Evolutionary conservation across 2,888 invertebrate species (phyloP).

Genomic region (Chydorus sphaericus): DNA sequence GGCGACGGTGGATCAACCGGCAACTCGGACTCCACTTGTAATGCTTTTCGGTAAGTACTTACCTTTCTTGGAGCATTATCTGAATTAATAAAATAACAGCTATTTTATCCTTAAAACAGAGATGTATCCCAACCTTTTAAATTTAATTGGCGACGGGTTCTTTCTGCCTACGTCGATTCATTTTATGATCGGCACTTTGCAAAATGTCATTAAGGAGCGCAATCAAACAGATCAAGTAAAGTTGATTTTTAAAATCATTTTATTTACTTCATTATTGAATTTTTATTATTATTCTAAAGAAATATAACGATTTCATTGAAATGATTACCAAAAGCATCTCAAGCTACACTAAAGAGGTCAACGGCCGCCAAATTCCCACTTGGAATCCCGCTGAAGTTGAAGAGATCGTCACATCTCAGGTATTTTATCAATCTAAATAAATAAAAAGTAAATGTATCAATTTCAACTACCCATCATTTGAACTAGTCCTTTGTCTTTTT

Average conservation of each 20-base stretch:
- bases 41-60: constrained; percentile 1
- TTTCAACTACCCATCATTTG: background rate
- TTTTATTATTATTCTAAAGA: background rate
- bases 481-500: background rate
- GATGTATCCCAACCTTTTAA: no score
- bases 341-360: no score
- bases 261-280: background rate
- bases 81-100: no score
- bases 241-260: background rate
- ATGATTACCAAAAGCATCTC: background rate
- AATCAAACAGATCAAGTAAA: background rate
- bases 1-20: background rate
- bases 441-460: background rate
- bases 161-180: background rate
- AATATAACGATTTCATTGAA: constrained; percentile 14
- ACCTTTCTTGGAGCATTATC: no score
- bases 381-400: constrained; percentile 5
- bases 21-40: background rate
- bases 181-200: background rate
- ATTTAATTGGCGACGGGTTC: no score
- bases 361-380: background rate
- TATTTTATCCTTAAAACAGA: no score
- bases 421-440: background rate
- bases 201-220: constrained; percentile 6
- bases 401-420: constrained; percentile 11